Base-by-base conservation (phyloP, 2,888 invertebrate species). In the Holacanthella duospinosa region DNA sequence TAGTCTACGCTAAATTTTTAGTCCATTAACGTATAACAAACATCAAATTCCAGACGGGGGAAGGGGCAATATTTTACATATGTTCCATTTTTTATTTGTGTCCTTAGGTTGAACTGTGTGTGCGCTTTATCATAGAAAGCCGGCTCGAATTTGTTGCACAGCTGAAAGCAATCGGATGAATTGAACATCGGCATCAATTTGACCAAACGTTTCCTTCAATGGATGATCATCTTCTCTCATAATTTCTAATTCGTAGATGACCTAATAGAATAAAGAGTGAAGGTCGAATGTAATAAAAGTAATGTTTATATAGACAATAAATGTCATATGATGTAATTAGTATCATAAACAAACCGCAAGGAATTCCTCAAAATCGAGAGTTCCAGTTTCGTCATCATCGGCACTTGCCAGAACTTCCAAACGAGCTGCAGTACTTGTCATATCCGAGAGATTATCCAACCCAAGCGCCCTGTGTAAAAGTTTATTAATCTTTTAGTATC, bases 321-420 rank as follows among this genome's bases (percentile, higher is more conserved):
- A n/a, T n/a, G n/a, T n/a, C n/a, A n/a, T 43, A 43, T 43, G 9
- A 43, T 16, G 43, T 43, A 16, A 43, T 43, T 43, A n/a, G n/a
- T n/a, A n/a, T n/a, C n/a, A n/a, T n/a, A n/a, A n/a, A n/a, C n/a
- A n/a, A n/a, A 71, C 71, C 56, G 64, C 64, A 19, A 71, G 28
- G 64, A 71, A 71, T 58, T 71, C 71, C 61, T 70, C 69, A 62
- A 71, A 71, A 58, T 71, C 71, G 44, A 71, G 65, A 28, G 67
- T 71, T 12, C 71, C 71, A 2, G 70, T 70, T 2, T 66, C 70
- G 64, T 71, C 70, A 25, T 70, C 69, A 55, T 71, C 71, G 26
- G 27, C 68, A 61, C 19, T 68, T 44, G 61, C 69, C 61, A 36
- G 65, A 62, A 64, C 68, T 64, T 64, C 43, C n/a, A 64, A 24